Evolutionary conservation across 2,888 invertebrate species (phyloP).

Genomic region (Pedicia rivosa): DNA sequence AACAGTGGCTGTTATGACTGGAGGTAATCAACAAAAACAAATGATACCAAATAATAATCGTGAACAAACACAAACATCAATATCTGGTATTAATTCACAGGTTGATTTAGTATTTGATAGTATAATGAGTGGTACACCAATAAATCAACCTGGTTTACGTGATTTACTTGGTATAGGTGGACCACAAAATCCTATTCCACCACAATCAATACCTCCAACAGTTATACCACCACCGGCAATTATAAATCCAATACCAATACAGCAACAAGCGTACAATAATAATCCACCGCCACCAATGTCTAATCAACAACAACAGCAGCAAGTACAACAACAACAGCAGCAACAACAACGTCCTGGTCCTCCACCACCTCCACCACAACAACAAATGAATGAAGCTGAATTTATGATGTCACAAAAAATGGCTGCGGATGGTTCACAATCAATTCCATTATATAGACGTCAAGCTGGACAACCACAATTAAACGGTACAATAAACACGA

Average conservation of each 20-base stretch:
- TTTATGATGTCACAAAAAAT: constrained; percentile 8
- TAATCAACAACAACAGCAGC: constrained; percentile 10
- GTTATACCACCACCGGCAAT: not conserved
- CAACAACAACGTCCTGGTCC: constrained; percentile 14
- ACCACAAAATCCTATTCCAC: not conserved
- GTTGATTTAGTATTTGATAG: constrained; percentile 30
- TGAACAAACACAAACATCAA: constrained; percentile 14
- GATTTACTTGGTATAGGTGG: constrained; percentile 21
- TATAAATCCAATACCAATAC: not conserved
- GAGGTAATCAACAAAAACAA: constrained; percentile 13
- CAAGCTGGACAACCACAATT: constrained; percentile 24
- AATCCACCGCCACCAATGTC: too few relatives aligned
- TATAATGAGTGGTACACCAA: constrained; percentile 28
- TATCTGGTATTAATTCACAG: constrained; percentile 16
- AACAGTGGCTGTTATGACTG: constrained; percentile 14
- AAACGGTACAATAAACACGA: constrained; percentile 18
- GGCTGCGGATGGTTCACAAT: constrained; percentile 14
- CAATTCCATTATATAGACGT: constrained; percentile 34
- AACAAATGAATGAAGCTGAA: constrained; percentile 14
- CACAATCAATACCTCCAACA: not conserved
- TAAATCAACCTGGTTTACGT: constrained; percentile 27
- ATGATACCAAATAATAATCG: constrained; percentile 11
- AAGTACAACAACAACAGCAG: constrained; percentile 16
- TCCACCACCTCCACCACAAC: constrained; percentile 13
- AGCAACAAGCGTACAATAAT: not conserved